Evolutionary conservation across 1,140 invertebrate genomes (phyloP), one percentile per base, ranked within the genome.

Genomic region (Campodea augens): DNA sequence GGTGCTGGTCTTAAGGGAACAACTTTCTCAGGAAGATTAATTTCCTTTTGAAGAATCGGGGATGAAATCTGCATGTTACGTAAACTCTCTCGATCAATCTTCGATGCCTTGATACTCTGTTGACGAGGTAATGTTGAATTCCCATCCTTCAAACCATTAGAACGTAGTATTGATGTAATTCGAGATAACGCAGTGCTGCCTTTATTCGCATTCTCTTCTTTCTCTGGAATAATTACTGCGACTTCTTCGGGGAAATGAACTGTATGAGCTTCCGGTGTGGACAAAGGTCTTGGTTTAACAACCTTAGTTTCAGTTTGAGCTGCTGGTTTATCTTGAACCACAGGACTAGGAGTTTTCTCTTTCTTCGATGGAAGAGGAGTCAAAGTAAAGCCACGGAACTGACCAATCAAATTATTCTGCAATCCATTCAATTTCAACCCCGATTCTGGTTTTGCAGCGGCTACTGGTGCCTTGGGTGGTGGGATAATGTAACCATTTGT

Each of bases 321-420:
- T 78, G 79, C 1, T 77, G 76, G 48, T 77, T 75, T 0, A 81
- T 85, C 0, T 81, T 84, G 2, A 74, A 73, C 52, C 83, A 78
- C 15, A 87, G 58, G 21, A 82, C 77, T 0, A 81, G 83, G 41
- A 21, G 10, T 50, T 25, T 24, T 44, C 42, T 18, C 29, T 44
- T 18, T 18, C 22, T 4, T 15, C 21, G 38, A 15, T 42, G 45
- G 64, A 0, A 83, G 63, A 0, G 81, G 80, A 0, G 73, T 73
- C 22, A 85, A 68, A 1, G 75, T 77, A 58, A 85, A 87, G 1
- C 82, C 82, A 63, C 84, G 84, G 61, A 84, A 86, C 48, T 85
- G 78, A 0, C 83, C 82, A 54, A 85, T 81, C 53, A 87, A 72
- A 46, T 73, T 71, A 51, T 66, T 71, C 49, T 69, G 66, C 51